phyloP scores from a whole-genome alignment of 2,113 vertebrate species.

The Megaleporinus macrocephalus region DNA sequence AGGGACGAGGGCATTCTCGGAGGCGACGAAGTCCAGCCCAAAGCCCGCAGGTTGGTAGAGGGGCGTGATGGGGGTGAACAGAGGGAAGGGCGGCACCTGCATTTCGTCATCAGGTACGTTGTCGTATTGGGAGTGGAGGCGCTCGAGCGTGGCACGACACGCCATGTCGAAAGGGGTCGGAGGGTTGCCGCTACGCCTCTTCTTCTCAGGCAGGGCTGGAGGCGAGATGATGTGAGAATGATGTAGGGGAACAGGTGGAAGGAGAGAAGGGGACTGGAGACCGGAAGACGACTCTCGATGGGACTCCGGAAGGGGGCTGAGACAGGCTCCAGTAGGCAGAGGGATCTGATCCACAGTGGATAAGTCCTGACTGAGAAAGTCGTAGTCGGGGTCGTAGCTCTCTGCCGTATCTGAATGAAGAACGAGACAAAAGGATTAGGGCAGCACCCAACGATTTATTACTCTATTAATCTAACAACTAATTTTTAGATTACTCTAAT shows the following conservation, averaged over 20 bases:
- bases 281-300: conserved; percentile 76
- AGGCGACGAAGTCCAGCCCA: conserved; percentile 71
- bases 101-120: conserved; percentile 85
- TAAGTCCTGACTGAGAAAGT: conserved; percentile 91
- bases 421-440: background rate
- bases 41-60: conserved; percentile 72
- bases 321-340: conserved; percentile 67
- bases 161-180: conserved; percentile 68
- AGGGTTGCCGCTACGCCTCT: conserved; percentile 77
- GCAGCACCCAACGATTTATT: too few species aligned
- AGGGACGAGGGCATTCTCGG: conserved; percentile 68
- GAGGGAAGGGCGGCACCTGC: conserved; percentile 67
- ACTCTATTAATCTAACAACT: too few species aligned
- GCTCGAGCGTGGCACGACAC: conserved; percentile 71
- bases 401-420: conserved; percentile 78
- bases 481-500: too few species aligned
- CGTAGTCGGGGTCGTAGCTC: conserved; percentile 88
- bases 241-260: background rate
- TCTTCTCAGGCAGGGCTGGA: conserved; percentile 89
- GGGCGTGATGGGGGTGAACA: conserved; percentile 75
- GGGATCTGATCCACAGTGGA: conserved; percentile 83
- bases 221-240: conserved; percentile 69
- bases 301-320: conserved; percentile 85
- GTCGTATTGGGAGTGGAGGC: conserved; percentile 79
- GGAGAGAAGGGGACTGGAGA: conserved; percentile 62